Percentiles rank a stretch among this genome's conserved stretches.
Evolutionary conservation across 2,888 invertebrate genomes (phyloP).

Genomic region (Cremastinae sp.): DNA sequence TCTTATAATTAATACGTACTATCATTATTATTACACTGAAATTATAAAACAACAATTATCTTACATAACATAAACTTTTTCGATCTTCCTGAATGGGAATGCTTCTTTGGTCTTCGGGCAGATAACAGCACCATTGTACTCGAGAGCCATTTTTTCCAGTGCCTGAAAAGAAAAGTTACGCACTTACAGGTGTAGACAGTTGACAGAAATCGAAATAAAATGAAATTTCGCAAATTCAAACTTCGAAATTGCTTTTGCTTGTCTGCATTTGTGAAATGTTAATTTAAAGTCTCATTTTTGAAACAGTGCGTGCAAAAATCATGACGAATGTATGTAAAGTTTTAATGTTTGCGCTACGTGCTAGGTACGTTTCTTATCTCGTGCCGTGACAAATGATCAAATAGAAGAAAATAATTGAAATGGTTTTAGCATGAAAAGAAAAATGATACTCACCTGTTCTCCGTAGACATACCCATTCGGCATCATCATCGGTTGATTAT

Average conservation of each 20-base stretch:
- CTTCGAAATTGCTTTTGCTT: too few species aligned
- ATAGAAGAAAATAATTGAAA: too few species aligned
- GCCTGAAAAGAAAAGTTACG: constrained; percentile 82
- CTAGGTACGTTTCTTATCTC: too few species aligned
- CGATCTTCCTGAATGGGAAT: constrained; percentile 94
- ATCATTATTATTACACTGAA: constrained; percentile 26
- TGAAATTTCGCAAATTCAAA: too few species aligned
- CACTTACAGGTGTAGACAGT: background rate
- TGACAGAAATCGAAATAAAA: too few species aligned
- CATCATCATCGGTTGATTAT: constrained; percentile 99
- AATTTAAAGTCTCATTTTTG: too few species aligned
- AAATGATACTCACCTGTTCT: constrained; percentile 85
- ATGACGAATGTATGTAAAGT: too few species aligned
- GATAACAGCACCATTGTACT: constrained; percentile 94
- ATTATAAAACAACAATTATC: constrained; percentile 60
- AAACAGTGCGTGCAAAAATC: too few species aligned
- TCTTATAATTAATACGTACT: constrained; percentile 53
- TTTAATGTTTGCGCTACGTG: too few species aligned
- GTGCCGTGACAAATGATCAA: too few species aligned
- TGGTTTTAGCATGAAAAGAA: too few species aligned
- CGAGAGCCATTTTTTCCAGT: constrained; percentile 92
- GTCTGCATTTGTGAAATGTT: too few species aligned
- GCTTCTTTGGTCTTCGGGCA: constrained; percentile 97
- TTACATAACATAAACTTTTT: constrained; percentile 99
- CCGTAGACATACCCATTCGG: constrained; percentile 99